Evolutionary conservation across 2,888 invertebrate genomes (phyloP).

Genomic region (Sympetrum striolatum): DNA sequence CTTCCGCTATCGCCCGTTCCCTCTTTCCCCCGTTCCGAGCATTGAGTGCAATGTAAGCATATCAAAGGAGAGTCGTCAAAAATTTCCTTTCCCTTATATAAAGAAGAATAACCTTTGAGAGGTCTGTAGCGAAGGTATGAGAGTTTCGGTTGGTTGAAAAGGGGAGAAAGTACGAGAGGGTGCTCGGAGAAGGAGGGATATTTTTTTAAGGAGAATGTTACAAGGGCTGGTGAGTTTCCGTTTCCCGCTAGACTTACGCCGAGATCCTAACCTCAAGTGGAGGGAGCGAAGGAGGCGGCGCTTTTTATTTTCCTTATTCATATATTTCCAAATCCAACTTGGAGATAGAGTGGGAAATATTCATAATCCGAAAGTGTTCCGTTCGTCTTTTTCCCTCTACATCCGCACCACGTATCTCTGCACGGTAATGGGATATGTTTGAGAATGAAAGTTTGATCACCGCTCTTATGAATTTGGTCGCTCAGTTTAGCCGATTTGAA

Average conservation of each 20-base stretch:
- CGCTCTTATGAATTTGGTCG: too few species aligned
- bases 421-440: too few species aligned
- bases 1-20: not conserved
- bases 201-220: not conserved
- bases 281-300: not conserved
- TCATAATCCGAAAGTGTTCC: not conserved
- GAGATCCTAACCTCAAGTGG: not conserved
- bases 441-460: too few species aligned
- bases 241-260: slow-evolving; percentile 11
- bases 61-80: slow-evolving; percentile 6
- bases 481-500: too few species aligned
- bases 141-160: not conserved
- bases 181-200: not conserved
- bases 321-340: not conserved
- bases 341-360: not conserved
- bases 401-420: not conserved
- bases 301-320: not conserved
- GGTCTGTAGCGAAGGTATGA: not conserved
- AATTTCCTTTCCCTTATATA: slow-evolving; percentile 21
- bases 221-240: not conserved
- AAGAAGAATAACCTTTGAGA: slow-evolving; percentile 18
- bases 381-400: not conserved
- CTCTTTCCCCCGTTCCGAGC: not conserved
- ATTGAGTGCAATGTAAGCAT: not conserved
- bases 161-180: not conserved